Evolutionary conservation across 2,113 vertebrate species (phyloP).

Genomic region (Sorex fumeus): DNA sequence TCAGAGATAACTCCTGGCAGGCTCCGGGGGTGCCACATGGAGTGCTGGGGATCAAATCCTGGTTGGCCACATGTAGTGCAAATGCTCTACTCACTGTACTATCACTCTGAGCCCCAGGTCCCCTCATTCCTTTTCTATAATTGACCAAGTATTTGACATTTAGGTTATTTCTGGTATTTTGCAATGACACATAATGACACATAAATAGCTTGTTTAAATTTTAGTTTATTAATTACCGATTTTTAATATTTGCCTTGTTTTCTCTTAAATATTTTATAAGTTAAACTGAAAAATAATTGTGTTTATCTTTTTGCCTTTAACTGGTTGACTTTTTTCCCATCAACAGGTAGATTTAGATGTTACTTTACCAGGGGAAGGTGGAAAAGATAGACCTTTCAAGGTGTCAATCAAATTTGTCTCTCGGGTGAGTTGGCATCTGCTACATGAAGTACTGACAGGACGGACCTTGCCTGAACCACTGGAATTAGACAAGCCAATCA

Average conservation of each 20-base stretch:
- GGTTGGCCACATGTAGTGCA: too few species aligned
- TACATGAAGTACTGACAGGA: slow-evolving; percentile 98
- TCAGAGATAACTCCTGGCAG: too few species aligned
- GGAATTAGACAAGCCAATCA: slow-evolving; percentile 99
- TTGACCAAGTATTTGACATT: slow-evolving; percentile 35
- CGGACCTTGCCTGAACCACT: slow-evolving; percentile 97
- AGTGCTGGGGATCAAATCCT: too few species aligned
- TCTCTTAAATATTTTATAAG: slow-evolving; percentile 36
- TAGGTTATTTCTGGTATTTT: slow-evolving; percentile 44
- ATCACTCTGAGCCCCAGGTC: too few species aligned
- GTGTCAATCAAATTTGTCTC: slow-evolving; percentile 99
- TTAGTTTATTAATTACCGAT: slow-evolving; percentile 17
- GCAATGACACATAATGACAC: slow-evolving; percentile 31
- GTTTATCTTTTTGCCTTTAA: slow-evolving; percentile 62
- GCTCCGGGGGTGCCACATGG: too few species aligned
- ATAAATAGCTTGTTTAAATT: slow-evolving; percentile 45
- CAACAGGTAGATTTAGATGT: slow-evolving; percentile 98
- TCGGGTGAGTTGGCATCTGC: slow-evolving; percentile 99
- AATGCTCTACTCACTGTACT: too few species aligned
- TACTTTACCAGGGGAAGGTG: slow-evolving; percentile 98
- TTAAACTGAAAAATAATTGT: slow-evolving; percentile 58
- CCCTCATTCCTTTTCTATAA: slow-evolving; percentile 28
- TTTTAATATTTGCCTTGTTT: slow-evolving; percentile 40
- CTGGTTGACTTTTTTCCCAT: slow-evolving; percentile 45
- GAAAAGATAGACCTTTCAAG: slow-evolving; percentile 99